phyloP scores from a whole-genome alignment of 2,113 vertebrate species.

The Falcunculus frontatus region DNA sequence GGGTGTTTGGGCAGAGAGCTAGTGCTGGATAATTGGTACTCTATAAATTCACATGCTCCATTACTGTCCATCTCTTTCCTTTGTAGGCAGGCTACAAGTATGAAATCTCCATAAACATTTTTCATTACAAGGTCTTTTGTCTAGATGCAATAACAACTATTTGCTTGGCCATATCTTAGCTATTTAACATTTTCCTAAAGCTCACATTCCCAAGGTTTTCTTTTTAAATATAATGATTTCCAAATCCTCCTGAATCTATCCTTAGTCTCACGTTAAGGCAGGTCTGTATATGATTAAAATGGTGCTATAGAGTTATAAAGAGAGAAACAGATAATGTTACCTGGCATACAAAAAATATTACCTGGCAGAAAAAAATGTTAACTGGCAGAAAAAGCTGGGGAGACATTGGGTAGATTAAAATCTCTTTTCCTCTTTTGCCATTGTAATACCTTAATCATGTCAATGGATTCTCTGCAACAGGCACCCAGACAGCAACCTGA shows the following conservation, averaged over 20 bases:
- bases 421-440: neutral
- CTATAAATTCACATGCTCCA: neutral
- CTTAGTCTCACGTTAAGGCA: neutral
- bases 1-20: neutral
- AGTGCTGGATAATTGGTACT: neutral
- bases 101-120: neutral
- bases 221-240: neutral
- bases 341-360: neutral
- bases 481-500: neutral
- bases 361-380: neutral
- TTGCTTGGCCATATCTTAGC: neutral
- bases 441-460: neutral
- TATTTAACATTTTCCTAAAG: neutral
- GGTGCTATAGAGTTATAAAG: neutral
- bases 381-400: neutral
- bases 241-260: neutral
- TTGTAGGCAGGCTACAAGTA: neutral
- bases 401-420: neutral
- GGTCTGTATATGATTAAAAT: neutral
- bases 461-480: neutral
- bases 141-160: neutral
- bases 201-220: neutral
- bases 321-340: neutral
- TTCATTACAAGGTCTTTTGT: neutral
- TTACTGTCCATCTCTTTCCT: neutral